phyloP scores from a whole-genome alignment of 2,113 vertebrate genomes.

The Aldabrachelys gigantea region DNA sequence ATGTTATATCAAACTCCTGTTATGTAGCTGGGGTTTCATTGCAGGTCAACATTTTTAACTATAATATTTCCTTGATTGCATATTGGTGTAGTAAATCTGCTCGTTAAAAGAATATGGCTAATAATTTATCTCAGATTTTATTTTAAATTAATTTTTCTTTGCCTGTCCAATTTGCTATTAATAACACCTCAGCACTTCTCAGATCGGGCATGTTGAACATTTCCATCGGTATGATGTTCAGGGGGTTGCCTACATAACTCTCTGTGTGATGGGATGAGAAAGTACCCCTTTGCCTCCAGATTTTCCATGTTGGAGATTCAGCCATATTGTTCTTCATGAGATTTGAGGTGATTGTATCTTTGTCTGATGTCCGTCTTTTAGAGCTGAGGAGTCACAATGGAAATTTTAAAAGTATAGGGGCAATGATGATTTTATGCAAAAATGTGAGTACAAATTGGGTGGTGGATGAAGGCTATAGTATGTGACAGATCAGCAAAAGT shows the following conservation, averaged over 20 bases:
- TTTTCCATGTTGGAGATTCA: not conserved
- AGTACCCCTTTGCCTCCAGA: not conserved
- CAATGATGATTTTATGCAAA: not conserved
- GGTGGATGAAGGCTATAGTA: not conserved
- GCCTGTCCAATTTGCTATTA: not conserved
- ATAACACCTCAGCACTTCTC: not conserved
- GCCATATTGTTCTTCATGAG: not conserved
- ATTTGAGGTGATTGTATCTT: accelerated
- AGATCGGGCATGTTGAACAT: not conserved
- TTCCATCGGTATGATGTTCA: no score
- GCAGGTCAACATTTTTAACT: not conserved
- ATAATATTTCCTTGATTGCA: conserved; percentile 31
- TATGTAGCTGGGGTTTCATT: not conserved
- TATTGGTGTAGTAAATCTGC: not conserved
- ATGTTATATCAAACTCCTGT: not conserved
- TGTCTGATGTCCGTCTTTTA: not conserved
- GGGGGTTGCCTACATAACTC: not conserved
- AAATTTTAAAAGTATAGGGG: not conserved
- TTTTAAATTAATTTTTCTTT: not conserved
- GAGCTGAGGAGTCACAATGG: not conserved
- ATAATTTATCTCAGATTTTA: not conserved
- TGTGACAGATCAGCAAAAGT: not conserved
- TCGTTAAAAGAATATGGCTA: conserved; percentile 22
- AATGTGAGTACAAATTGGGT: not conserved
- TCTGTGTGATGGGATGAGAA: not conserved